phyloP scores from a whole-genome alignment of 2,888 invertebrate genomes.

The Sylvicola cinctus region DNA sequence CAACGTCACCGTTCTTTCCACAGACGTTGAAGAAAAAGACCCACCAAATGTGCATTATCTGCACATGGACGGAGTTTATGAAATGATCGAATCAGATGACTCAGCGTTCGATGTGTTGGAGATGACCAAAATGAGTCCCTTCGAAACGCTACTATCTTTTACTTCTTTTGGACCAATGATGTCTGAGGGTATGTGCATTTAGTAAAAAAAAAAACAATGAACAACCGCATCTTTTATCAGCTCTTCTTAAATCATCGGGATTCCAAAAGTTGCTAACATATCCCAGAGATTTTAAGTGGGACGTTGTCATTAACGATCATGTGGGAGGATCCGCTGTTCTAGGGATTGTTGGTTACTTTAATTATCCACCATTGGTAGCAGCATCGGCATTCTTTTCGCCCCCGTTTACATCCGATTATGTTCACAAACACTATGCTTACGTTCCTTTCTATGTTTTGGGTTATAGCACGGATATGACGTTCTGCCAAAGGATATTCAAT shows the following conservation, averaged over 20 bases:
- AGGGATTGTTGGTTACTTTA: conserved; percentile 16
- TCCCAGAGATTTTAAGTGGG: conserved; percentile 15
- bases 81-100: not conserved
- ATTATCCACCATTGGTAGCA: conserved; percentile 16
- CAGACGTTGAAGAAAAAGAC: conserved; percentile 10
- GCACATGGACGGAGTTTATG: conserved; percentile 13
- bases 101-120: not conserved
- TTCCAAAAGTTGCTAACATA: conserved; percentile 12
- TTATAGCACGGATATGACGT: conserved; percentile 11
- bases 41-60: conserved; percentile 13
- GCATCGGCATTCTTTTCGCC: conserved; percentile 13
- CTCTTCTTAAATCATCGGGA: conserved; percentile 10
- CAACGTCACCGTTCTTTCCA: conserved; percentile 10
- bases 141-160: conserved; percentile 1
- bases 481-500: conserved; percentile 12
- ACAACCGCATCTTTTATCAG: not conserved
- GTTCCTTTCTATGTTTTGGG: conserved; percentile 9
- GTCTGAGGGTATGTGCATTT: conserved; percentile 1
- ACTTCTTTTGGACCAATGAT: conserved; percentile 9
- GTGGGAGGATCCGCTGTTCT: conserved; percentile 15
- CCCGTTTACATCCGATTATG: conserved; percentile 10
- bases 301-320: conserved; percentile 18
- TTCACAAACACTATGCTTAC: conserved; percentile 13
- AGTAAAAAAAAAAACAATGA: too few relatives aligned
- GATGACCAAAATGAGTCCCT: not conserved